Evolutionary conservation across 1,140 invertebrate species (phyloP).

Genomic region (Theocolax elegans): DNA sequence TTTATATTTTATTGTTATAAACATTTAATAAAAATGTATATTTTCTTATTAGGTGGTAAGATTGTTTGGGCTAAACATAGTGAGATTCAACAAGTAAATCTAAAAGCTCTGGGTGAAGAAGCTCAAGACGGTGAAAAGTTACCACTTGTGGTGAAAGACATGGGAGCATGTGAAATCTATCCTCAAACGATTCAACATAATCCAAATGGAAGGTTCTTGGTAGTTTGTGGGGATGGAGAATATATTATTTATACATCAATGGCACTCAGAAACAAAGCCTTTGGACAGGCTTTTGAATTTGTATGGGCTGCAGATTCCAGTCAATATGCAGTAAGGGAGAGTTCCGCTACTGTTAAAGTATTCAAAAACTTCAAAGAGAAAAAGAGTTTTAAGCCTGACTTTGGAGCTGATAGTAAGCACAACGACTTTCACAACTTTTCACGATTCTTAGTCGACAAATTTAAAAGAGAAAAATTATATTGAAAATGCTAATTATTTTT

Average conservation of each 20-base stretch:
- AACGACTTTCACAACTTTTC: too few relatives aligned
- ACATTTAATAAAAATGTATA: background rate
- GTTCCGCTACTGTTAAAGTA: constrained; percentile 88
- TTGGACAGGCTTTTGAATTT: constrained; percentile 98
- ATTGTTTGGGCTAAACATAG: constrained; percentile 99
- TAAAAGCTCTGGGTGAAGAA: constrained; percentile 85
- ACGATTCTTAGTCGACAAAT: too few relatives aligned
- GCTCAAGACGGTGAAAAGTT: constrained; percentile 73
- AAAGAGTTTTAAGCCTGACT: constrained; percentile 95
- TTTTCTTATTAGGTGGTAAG: constrained; percentile 81
- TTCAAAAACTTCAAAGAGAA: constrained; percentile 99
- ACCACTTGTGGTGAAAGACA: constrained; percentile 95
- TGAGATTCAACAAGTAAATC: constrained; percentile 97
- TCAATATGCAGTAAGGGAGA: constrained; percentile 94
- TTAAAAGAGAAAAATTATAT: too few relatives aligned
- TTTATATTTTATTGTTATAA: background rate
- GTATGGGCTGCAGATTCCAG: constrained; percentile 98
- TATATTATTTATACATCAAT: constrained; percentile 99
- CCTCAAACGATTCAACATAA: constrained; percentile 98
- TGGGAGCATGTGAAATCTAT: constrained; percentile 99
- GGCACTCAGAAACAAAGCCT: constrained; percentile 98
- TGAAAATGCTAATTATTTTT: too few relatives aligned
- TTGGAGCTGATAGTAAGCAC: constrained; percentile 86
- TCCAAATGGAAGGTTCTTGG: constrained; percentile 98
- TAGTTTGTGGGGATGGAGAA: constrained; percentile 99